phyloP scores from a whole-genome alignment of 2,113 vertebrate genomes.

The Copsychus sechellarum region DNA sequence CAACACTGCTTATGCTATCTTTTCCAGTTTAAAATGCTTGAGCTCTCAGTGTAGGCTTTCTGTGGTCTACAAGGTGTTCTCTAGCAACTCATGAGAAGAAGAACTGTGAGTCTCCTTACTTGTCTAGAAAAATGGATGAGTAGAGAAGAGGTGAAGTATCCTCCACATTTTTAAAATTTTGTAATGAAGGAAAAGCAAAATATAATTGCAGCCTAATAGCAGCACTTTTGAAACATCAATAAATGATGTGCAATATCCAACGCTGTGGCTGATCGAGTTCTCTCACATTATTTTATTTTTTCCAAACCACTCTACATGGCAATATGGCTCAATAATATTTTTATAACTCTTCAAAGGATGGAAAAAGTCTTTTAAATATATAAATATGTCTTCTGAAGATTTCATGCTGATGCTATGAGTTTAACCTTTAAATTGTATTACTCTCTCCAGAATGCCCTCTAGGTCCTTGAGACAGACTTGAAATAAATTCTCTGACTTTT shows the following conservation, averaged over 20 bases:
- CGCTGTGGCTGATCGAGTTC: rapidly evolving
- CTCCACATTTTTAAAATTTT: neutral
- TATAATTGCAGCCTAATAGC: neutral
- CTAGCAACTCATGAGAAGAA: neutral
- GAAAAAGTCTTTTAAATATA: neutral
- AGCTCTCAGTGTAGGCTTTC: neutral
- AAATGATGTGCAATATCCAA: neutral
- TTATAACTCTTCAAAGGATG: neutral
- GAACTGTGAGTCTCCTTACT: neutral
- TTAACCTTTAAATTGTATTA: neutral
- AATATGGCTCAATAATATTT: neutral
- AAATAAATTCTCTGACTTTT: neutral
- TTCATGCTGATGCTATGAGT: neutral
- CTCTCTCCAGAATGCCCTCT: neutral
- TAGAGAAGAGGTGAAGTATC: neutral
- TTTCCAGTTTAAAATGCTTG: neutral
- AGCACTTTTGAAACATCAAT: neutral
- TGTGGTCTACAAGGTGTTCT: neutral
- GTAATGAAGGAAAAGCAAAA: neutral
- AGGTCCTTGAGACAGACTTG: neutral
- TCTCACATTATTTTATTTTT: neutral
- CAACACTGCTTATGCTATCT: neutral
- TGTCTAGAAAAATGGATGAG: neutral
- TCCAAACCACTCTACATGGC: neutral
- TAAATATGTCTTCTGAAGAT: neutral